A percentile compares a stretch with the other conserved stretches of the same genome.
phyloP scores from a whole-genome alignment of 2,888 invertebrate genomes.

The Macroteleia sp. region DNA sequence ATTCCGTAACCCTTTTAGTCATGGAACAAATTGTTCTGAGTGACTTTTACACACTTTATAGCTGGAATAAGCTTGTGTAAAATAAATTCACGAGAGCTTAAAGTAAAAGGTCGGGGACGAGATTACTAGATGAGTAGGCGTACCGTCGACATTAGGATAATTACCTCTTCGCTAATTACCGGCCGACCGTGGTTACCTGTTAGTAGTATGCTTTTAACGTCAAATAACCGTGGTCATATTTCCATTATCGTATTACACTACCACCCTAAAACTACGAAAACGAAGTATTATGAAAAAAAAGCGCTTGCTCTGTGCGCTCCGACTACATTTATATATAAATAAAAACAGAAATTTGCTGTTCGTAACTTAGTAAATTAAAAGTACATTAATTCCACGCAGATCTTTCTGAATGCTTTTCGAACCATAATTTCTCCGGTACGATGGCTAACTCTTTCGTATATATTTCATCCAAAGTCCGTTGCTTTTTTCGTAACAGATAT shows the following conservation, averaged over 20 bases:
- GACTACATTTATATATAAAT: conserved; percentile 9
- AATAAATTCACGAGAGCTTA: conserved; percentile 46
- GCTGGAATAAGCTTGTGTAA: conserved; percentile 40
- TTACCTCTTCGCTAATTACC: conserved; percentile 61
- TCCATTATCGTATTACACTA: conserved; percentile 62
- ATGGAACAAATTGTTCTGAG: conserved; percentile 19
- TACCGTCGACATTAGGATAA: conserved; percentile 60
- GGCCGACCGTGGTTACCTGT: conserved; percentile 53
- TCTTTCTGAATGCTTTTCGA: conserved; percentile 11
- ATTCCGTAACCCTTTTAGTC: conserved; percentile 13
- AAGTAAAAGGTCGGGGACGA: conserved; percentile 54
- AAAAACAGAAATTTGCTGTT: conserved; percentile 9
- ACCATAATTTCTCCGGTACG: conserved; percentile 1
- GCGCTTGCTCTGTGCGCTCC: background rate
- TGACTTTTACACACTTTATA: conserved; percentile 40
- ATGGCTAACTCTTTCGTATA: background rate
- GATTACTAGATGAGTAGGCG: conserved; percentile 59
- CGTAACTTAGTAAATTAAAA: conserved; percentile 17
- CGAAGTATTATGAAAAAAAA: conserved; percentile 10
- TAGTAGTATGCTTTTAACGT: conserved; percentile 48
- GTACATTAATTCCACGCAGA: conserved; percentile 14
- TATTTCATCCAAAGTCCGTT: conserved; percentile 1
- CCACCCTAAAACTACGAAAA: conserved; percentile 19
- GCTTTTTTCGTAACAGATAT: conserved; percentile 36
- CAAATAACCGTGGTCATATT: conserved; percentile 62